A percentile compares a stretch with the other conserved stretches of the same genome.
phyloP scores from a whole-genome alignment of 2,888 invertebrate species.

The Lypha dubia region DNA sequence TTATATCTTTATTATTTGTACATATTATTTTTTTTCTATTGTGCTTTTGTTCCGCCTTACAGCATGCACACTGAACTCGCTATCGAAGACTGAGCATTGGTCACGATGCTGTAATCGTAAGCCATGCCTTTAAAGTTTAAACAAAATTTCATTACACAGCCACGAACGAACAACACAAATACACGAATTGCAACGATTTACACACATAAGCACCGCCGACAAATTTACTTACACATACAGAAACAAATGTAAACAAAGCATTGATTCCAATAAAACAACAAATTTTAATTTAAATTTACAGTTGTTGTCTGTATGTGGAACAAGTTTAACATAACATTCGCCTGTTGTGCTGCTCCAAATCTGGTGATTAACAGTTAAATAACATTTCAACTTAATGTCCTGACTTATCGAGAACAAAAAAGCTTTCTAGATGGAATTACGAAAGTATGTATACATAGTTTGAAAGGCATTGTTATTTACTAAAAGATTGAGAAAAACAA shows the following conservation, averaged over 20 bases:
- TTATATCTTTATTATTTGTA: conserved; percentile 39
- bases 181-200: conserved; percentile 44
- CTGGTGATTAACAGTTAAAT: background rate
- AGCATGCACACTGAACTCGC: conserved; percentile 70
- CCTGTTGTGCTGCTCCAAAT: background rate
- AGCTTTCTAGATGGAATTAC: background rate
- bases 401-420: background rate
- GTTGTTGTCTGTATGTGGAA: conserved; percentile 48
- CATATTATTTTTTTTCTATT: conserved; percentile 11
- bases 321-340: background rate
- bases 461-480: background rate
- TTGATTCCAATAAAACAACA: conserved; percentile 7
- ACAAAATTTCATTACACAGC: conserved; percentile 43
- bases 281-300: conserved; percentile 29
- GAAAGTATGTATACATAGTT: too few relatives aligned
- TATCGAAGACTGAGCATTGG: conserved; percentile 69
- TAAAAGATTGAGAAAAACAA: too few relatives aligned
- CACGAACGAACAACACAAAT: conserved; percentile 45
- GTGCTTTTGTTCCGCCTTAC: conserved; percentile 64
- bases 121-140: conserved; percentile 51
- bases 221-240: background rate
- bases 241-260: background rate
- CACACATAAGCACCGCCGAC: conserved; percentile 19
- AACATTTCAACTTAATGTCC: conserved; percentile 1
- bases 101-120: conserved; percentile 70